Percentiles rank a stretch among this genome's conserved stretches.
phyloP scores from a whole-genome alignment of 2,113 vertebrate species.

The Cariama cristata region DNA sequence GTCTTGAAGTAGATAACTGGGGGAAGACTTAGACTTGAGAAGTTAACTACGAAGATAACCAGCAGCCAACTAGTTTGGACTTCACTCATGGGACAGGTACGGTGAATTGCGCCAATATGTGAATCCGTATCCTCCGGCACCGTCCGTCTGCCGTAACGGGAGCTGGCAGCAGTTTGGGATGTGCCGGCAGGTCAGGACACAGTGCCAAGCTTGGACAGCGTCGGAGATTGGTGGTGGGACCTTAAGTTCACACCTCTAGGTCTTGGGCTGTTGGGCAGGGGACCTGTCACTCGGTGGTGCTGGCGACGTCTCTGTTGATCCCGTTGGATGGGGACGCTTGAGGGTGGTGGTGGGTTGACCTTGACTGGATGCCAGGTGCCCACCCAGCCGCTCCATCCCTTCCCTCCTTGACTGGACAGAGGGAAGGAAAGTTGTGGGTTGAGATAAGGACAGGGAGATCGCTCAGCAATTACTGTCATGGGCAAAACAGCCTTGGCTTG shows the following conservation, averaged over 20 bases:
- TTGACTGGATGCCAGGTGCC: not conserved
- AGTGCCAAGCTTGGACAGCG: not conserved
- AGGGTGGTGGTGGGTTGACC: not conserved
- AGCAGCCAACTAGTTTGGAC: not conserved
- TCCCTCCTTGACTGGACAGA: too few relatives aligned
- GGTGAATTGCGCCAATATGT: fast-evolving
- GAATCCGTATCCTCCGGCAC: not conserved
- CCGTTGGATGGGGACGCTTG: not conserved
- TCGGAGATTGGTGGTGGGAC: not conserved
- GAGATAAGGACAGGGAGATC: too few relatives aligned
- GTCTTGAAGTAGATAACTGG: not conserved
- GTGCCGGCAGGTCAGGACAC: not conserved
- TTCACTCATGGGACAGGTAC: not conserved
- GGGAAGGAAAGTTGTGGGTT: too few relatives aligned
- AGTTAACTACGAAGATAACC: not conserved
- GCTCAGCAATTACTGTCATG: too few relatives aligned
- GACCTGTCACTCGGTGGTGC: not conserved
- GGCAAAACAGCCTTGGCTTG: too few relatives aligned
- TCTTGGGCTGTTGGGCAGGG: not conserved
- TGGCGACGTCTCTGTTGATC: not conserved
- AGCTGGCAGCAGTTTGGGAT: not conserved
- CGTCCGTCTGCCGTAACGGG: fast-evolving
- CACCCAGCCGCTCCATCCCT: too few relatives aligned
- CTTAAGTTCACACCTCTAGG: too few relatives aligned
- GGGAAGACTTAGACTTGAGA: not conserved